Base-by-base conservation (phyloP, 2,113 vertebrate genomes). In the Python bivittatus region DNA sequence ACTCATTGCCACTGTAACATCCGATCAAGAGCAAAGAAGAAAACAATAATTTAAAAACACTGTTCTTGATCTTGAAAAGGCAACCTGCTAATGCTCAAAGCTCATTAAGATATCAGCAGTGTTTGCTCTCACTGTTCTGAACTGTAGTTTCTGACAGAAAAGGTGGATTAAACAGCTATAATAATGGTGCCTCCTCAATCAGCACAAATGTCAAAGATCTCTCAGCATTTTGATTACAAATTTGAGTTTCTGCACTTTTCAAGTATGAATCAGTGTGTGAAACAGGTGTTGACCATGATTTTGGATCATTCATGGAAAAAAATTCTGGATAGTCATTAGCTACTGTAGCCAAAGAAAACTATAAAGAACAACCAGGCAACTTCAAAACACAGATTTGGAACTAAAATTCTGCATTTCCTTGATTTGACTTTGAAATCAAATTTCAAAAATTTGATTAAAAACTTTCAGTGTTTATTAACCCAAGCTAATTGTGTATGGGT, bases 51-150 rank as follows among this genome's bases (percentile, higher is more conserved):
- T 52, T 86, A 56, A 89, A 94, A 91, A 23, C 22, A 1, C 68
- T 48, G 42, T 17, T 8, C 20, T 7, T 94, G 97, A 97, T 97
- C 94, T 0, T 97, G 97, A 97, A 98, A 98, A 98, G 97, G 97
- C 97, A 97, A 97, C 97, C 97, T 98, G 98, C 96, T 97, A 97
- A 98, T 97, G 97, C 97, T 97, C 97, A 97, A 97, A 98, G 97
- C 97, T 97, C 97, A 98, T 97, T 97, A 97, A 97, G 96, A 96
- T 97, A 97, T 96, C 96, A 97, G 95, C 64, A 95, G 1, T 97
- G 94, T 98, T 98, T 97, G 92, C 93, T 94, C 0, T 79, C 1
- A 89, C 90, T 97, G 97, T 96, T 89, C 94, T 93, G 92, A 90
- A 91, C 91, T 89, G 96, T 94, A 87, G 93, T 96, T 97, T 97